Base-by-base conservation (phyloP, 2,113 vertebrate species). In the Platysteira castanea region DNA sequence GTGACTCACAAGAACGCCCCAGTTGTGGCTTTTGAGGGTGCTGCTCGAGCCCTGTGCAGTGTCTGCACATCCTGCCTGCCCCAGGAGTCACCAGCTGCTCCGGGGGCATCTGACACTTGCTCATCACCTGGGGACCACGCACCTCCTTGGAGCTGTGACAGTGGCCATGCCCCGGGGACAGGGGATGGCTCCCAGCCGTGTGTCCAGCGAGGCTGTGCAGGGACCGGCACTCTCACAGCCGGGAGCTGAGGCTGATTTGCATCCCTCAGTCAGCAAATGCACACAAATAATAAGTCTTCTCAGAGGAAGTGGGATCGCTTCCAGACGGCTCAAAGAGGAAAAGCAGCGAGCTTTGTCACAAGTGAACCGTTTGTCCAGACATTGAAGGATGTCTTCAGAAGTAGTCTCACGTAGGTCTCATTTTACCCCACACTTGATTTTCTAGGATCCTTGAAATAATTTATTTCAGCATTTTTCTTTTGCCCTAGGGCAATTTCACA, bases 241-340 rank as follows among this genome's bases (percentile, higher is more conserved):
- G 0, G 88, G 52, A 74, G 44, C 95, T 37, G 86, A 39, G 73
- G 44, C 80, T 41, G 77, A 83, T 95, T 89, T 95, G 87, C 93
- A 92, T 95, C 96, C 54, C 82, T 61, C 85, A 1, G 24, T 57
- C 18, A 2, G 82, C 50, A 91, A 91, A 79, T 42, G 87, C 77
- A 42, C 81, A 85, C 91, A 85, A 93, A 96, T 94, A 96, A 91
- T 77, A 60, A 95, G 87, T 76, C 59, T 69, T 95, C 87, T 97
- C 53, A 87, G 91, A 69, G 75, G 50, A 85, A 50, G 1, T 71
- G 87, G 96, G 93, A 95, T 74, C 31, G 15, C 37, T 85, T 93
- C 91, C 91, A 85, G 67, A 19, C 1, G 0, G 68, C 81, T 94
- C 84, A 75, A 47, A 93, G 77, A 65, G 84, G 80, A 75, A 82